Percentiles rank a stretch among this genome's conserved stretches.
These are phyloP conservation scores for Poecilia picta DNA, from an alignment of 2,797 vertebrate species.

Conservation along the genomic window DNA sequence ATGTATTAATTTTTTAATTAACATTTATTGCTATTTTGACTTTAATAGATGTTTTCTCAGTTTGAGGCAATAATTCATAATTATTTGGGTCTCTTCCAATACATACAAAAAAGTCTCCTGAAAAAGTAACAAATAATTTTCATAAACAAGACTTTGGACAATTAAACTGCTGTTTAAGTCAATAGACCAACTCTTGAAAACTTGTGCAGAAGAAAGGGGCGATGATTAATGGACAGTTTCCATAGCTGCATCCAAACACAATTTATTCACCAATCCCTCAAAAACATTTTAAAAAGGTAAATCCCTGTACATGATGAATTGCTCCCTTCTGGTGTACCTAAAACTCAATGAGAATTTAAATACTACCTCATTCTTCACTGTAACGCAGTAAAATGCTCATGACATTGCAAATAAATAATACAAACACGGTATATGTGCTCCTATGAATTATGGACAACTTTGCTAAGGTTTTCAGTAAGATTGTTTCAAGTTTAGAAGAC, in stretches of 20 bases:
- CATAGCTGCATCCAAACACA: background rate
- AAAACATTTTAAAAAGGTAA: constrained; percentile 24
- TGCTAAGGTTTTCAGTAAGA: constrained; percentile 17
- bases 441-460: constrained; percentile 65
- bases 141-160: background rate
- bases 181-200: background rate
- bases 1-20: background rate
- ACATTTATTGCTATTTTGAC: background rate
- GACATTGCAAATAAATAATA: constrained; percentile 69
- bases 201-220: background rate
- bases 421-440: constrained; percentile 50
- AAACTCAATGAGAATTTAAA: constrained; percentile 21
- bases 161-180: background rate
- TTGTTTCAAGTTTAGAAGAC: constrained; percentile 3
- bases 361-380: constrained; percentile 24
- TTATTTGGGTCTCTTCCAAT: background rate
- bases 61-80: background rate
- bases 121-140: background rate
- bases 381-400: constrained; percentile 32
- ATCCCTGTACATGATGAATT: constrained; percentile 12
- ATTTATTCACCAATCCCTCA: background rate
- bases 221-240: background rate
- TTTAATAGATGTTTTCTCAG: background rate
- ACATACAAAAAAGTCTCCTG: background rate
- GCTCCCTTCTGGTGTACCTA: constrained; percentile 33